Evolutionary conservation across 2,113 vertebrate genomes (phyloP).

Genomic region (Coptodon bakossiorum): DNA sequence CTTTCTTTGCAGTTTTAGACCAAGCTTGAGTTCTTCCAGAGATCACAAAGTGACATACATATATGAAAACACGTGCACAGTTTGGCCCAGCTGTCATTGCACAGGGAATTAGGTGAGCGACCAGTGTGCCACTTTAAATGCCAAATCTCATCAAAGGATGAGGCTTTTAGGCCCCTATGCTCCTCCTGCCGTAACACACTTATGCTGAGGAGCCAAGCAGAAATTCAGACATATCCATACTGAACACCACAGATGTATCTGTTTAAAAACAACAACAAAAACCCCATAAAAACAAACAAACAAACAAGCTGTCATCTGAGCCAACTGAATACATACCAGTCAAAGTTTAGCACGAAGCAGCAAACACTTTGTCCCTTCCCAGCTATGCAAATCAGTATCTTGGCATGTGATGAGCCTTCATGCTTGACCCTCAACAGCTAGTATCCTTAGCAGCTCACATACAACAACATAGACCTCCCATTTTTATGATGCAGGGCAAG

Average conservation of each 20-base stretch:
- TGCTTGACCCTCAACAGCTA: neutral
- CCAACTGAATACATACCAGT: neutral
- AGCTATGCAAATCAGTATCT: neutral
- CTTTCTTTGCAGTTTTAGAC: neutral
- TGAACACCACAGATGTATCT: neutral
- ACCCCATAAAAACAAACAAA: neutral
- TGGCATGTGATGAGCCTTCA: neutral
- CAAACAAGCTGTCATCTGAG: neutral
- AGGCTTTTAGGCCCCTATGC: conserved; percentile 4
- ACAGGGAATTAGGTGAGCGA: conserved; percentile 51
- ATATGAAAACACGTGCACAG: neutral
- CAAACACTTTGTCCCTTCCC: neutral
- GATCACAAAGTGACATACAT: neutral
- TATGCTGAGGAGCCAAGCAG: neutral
- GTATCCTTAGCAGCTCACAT: neutral
- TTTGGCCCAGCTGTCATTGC: conserved; percentile 27
- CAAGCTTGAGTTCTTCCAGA: neutral
- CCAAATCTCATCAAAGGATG: conserved; percentile 63
- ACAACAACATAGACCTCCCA: neutral
- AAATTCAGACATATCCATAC: neutral
- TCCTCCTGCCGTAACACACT: neutral
- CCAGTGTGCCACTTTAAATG: conserved; percentile 47
- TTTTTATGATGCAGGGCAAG: neutral
- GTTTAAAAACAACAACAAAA: neutral
- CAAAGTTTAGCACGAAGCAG: neutral